Percentiles rank a stretch among this genome's conserved stretches.
Conservation (phyloP, 2,113 vertebrate genomes). For the Centropristis striata region DNA sequence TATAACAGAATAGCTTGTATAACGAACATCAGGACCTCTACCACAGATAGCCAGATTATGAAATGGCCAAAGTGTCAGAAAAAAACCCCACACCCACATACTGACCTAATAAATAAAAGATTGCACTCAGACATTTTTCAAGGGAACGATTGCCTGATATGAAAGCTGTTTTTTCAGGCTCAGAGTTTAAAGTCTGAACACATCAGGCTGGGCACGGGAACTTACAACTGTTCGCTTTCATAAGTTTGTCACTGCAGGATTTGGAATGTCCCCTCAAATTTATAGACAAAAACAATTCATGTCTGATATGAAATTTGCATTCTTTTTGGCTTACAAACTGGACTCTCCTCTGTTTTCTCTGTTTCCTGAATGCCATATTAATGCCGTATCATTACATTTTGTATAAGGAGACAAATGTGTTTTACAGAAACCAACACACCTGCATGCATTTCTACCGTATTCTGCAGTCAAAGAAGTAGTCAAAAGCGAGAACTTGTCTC, state of each 20-base stretch:
- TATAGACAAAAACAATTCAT: neutral
- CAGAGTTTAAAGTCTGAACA: neutral
- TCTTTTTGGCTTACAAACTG: neutral
- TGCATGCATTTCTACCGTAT: no score
- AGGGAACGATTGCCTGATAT: neutral
- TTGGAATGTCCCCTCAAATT: neutral
- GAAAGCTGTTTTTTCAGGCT: neutral
- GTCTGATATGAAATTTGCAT: slow-evolving; percentile 1
- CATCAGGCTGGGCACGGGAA: neutral
- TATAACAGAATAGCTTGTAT: no score
- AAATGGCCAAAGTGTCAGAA: no score
- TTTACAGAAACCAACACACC: no score
- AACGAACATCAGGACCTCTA: no score
- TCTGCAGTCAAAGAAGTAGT: no score
- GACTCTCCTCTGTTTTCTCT: neutral
- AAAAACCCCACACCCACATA: no score
- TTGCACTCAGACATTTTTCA: neutral
- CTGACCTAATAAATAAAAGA: neutral
- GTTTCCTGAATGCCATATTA: neutral
- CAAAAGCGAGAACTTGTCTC: neutral
- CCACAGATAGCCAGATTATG: no score
- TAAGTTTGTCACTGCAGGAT: neutral
- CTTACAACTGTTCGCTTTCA: neutral
- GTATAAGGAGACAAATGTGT: no score
- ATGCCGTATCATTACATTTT: no score